Evolutionary conservation across 2,797 vertebrate species (phyloP).

Genomic region (Myripristis jacobus): DNA sequence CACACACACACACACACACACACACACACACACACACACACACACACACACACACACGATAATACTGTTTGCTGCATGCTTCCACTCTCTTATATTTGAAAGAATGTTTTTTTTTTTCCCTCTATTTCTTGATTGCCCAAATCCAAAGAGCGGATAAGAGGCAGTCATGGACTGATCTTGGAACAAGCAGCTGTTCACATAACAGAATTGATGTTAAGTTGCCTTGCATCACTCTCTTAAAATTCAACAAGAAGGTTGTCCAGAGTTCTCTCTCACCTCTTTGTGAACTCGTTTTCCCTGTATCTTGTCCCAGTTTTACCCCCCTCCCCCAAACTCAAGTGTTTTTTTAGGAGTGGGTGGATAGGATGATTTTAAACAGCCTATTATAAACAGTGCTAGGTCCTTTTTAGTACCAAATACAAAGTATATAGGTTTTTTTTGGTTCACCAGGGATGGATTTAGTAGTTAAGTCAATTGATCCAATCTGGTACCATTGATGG

Average conservation of each 20-base stretch:
- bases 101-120: too few species aligned
- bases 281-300: conserved; percentile 31
- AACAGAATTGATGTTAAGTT: conserved; percentile 59
- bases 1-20: too few species aligned
- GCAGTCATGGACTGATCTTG: conserved; percentile 12
- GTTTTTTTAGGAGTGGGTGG: conserved; percentile 29
- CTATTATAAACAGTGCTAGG: too few species aligned
- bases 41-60: too few species aligned
- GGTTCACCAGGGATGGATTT: too few species aligned
- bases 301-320: not conserved
- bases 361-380: not conserved
- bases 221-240: conserved; percentile 47
- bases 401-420: too few species aligned
- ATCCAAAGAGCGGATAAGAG: not conserved
- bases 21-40: too few species aligned
- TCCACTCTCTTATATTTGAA: too few species aligned
- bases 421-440: too few species aligned
- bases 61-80: too few species aligned
- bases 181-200: conserved; percentile 38
- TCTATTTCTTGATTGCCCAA: not conserved
- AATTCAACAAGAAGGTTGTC: conserved; percentile 43
- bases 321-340: not conserved
- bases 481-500: not conserved
- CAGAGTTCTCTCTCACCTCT: conserved; percentile 33
- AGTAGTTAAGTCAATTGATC: not conserved